Evolutionary conservation across 53 echinoderm and acorn worm genomes (phyloP).

Genomic region (Holothuria leucospilota): DNA sequence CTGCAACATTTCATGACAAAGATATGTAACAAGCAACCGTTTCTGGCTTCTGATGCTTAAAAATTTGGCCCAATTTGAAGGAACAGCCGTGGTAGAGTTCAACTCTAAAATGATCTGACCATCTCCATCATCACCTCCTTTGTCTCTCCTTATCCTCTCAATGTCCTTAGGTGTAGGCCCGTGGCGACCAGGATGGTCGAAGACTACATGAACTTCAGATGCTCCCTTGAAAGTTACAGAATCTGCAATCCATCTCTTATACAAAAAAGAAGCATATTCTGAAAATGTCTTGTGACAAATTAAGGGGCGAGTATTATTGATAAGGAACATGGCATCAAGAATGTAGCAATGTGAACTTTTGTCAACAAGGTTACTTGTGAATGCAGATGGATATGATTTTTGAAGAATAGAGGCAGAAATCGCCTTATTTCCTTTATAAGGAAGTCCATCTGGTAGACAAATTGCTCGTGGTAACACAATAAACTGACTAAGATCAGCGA

Average conservation of each 20-base stretch:
- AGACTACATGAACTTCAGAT: constrained; percentile 20
- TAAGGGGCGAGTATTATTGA: constrained; percentile 31
- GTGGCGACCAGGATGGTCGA: constrained; percentile 16
- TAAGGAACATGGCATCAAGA: constrained; percentile 45
- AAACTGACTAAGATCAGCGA: constrained; percentile 19
- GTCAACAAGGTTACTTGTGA: neutral
- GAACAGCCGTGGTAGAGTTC: neutral
- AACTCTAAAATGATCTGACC: neutral
- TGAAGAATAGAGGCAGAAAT: neutral
- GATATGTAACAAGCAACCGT: neutral
- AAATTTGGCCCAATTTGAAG: constrained; percentile 5
- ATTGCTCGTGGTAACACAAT: constrained; percentile 19
- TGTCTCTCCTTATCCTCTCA: constrained; percentile 21
- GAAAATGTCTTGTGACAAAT: constrained; percentile 28
- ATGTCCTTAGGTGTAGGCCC: constrained; percentile 2
- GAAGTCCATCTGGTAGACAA: constrained; percentile 1
- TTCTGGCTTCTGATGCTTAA: constrained; percentile 25
- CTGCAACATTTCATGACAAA: neutral
- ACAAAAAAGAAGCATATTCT: constrained; percentile 30
- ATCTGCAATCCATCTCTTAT: constrained; percentile 6
- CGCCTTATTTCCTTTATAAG: constrained; percentile 23
- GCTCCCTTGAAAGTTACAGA: neutral
- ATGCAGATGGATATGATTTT: neutral
- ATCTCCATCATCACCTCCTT: neutral
- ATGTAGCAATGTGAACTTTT: neutral